These are phyloP conservation scores for Tragelaphus oryx DNA, from an alignment of 2,797 vertebrate species.

Conservation along the genomic window DNA sequence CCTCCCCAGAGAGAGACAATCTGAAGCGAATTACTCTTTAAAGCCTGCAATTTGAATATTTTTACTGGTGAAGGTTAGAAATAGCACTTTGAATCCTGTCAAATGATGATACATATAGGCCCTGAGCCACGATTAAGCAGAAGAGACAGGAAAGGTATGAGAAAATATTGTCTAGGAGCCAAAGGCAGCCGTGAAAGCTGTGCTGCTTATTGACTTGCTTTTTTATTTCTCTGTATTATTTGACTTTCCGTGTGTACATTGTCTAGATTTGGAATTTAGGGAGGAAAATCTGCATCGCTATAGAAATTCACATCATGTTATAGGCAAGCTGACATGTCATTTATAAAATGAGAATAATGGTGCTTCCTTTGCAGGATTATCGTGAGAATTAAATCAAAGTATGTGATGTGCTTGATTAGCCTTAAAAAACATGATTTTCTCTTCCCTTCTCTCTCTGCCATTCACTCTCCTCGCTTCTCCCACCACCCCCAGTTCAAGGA, in stretches of 20 bases:
- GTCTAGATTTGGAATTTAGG: neutral
- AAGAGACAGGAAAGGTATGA: neutral
- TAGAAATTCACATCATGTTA: slow-evolving; percentile 14
- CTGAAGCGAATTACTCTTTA: slow-evolving; percentile 38
- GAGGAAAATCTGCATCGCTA: neutral
- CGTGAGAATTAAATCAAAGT: neutral
- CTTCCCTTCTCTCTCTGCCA: neutral
- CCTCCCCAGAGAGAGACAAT: slow-evolving; percentile 32
- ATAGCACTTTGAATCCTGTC: slow-evolving; percentile 52
- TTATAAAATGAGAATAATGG: slow-evolving; percentile 5
- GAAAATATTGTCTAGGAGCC: neutral
- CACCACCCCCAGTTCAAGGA: neutral
- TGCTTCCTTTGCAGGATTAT: neutral
- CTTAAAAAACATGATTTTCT: neutral
- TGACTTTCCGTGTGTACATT: neutral
- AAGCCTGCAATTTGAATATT: slow-evolving; percentile 53
- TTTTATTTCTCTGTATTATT: slow-evolving; percentile 8
- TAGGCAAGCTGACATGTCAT: neutral
- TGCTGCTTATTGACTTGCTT: neutral
- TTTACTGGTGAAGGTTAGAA: slow-evolving; percentile 55
- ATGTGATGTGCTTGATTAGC: neutral
- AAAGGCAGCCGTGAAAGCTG: neutral
- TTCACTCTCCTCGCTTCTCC: neutral
- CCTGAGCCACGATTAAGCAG: slow-evolving; percentile 56
- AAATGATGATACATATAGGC: slow-evolving; percentile 42